phyloP scores from a whole-genome alignment of 2,888 invertebrate species.

The Drosophila histrio region DNA sequence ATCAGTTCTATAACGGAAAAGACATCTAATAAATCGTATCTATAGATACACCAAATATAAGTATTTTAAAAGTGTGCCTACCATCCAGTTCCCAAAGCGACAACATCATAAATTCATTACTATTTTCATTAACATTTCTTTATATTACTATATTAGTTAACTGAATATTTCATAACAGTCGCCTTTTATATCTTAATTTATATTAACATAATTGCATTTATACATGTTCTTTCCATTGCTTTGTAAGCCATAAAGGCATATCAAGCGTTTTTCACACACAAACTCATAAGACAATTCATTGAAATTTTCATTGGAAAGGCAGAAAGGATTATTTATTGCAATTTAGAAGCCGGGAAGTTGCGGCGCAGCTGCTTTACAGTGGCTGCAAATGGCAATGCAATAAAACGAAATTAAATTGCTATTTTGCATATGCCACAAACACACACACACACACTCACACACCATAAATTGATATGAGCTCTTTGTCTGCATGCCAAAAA shows the following conservation, averaged over 20 bases:
- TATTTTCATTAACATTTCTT: not conserved
- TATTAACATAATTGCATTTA: too few relatives aligned
- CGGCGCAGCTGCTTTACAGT: conserved; percentile 64
- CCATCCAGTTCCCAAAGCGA: not conserved
- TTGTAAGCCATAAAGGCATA: not conserved
- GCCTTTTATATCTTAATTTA: too few relatives aligned
- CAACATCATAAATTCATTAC: not conserved
- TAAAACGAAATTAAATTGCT: conserved; percentile 78
- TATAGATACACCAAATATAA: too few relatives aligned
- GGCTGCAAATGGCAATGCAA: conserved; percentile 72
- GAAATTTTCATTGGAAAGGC: conserved; percentile 30
- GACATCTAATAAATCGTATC: too few relatives aligned
- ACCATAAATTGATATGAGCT: conserved; percentile 58
- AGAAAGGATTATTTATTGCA: conserved; percentile 63
- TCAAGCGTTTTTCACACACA: conserved; percentile 1
- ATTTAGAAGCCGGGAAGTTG: conserved; percentile 18
- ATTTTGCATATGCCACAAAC: conserved; percentile 69
- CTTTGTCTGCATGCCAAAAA: conserved; percentile 61
- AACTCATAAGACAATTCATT: conserved; percentile 49
- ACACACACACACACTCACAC: conserved; percentile 13
- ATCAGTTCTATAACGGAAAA: not conserved
- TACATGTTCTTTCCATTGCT: too few relatives aligned
- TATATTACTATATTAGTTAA: too few relatives aligned
- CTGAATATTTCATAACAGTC: too few relatives aligned
- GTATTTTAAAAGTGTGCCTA: too few relatives aligned